A percentile compares a stretch with the other conserved stretches of the same genome.
Evolutionary conservation across 2,888 invertebrate genomes (phyloP).

Genomic region (Galeopsomyia nigrocyanea): DNA sequence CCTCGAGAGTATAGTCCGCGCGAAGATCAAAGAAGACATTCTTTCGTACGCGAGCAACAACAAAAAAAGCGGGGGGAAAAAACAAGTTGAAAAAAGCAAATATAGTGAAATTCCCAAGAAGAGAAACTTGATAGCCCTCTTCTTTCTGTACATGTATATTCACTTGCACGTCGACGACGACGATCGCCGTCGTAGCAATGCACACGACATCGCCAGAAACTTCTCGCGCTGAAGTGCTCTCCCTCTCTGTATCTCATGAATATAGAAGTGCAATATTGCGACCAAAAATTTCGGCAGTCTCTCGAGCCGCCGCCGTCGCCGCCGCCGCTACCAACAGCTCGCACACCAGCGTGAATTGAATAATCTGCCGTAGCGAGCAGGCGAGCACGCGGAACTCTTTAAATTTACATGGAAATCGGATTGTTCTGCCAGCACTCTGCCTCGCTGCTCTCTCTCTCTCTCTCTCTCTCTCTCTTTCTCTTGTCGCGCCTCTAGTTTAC

Average conservation of each 20-base stretch:
- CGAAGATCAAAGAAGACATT: too few relatives aligned
- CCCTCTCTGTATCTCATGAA: conserved; percentile 30
- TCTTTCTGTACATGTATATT: conserved; percentile 27
- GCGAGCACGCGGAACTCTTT: conserved; percentile 31
- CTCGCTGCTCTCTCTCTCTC: too few relatives aligned
- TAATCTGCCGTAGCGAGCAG: conserved; percentile 28
- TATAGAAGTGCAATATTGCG: conserved; percentile 37
- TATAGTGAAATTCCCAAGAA: conserved; percentile 15
- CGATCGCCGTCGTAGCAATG: not conserved
- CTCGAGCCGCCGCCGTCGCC: too few relatives aligned
- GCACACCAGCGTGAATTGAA: conserved; percentile 26
- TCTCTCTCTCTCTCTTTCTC: too few relatives aligned
- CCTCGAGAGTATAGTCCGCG: too few relatives aligned
- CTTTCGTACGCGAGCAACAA: too few relatives aligned
- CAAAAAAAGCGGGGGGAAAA: too few relatives aligned
- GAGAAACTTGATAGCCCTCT: conserved; percentile 16
- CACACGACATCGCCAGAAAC: conserved; percentile 21
- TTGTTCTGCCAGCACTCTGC: not conserved
- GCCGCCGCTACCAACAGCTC: too few relatives aligned
- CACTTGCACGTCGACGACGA: conserved; percentile 6
- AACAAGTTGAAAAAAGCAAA: too few relatives aligned
- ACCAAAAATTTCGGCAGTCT: conserved; percentile 32
- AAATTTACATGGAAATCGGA: conserved; percentile 42
- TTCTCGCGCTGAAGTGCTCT: too few relatives aligned
- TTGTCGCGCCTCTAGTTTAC: not conserved